Evolutionary conservation across 53 echinoderm and acorn worm species (phyloP).

Genomic region (Paelopatides confundens): DNA sequence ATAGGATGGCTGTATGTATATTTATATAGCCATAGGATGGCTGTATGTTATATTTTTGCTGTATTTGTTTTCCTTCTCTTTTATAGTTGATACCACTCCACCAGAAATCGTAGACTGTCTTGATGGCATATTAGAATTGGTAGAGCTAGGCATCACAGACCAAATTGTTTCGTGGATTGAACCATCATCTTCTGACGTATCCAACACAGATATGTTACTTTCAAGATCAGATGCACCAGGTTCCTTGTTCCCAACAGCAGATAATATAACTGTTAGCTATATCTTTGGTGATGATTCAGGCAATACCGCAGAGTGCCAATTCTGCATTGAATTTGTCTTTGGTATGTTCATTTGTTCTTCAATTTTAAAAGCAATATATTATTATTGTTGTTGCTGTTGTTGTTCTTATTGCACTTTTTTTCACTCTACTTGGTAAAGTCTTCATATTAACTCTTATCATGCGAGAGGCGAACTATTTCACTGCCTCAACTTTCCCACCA

Average conservation of each 20-base stretch:
- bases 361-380: too few relatives aligned
- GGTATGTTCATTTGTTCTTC: too few relatives aligned
- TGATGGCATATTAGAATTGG: not conserved
- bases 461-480: too few relatives aligned
- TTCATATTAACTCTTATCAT: too few relatives aligned
- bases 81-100: constrained; percentile 35
- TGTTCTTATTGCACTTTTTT: too few relatives aligned
- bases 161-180: not conserved
- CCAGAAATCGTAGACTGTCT: constrained; percentile 32
- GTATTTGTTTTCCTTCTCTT: not conserved
- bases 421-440: too few relatives aligned
- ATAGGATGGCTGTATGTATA: too few relatives aligned
- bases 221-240: constrained; percentile 50
- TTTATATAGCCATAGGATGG: too few relatives aligned
- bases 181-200: constrained; percentile 56
- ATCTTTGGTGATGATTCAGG: constrained; percentile 62
- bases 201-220: constrained; percentile 26
- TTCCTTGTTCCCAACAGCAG: constrained; percentile 45
- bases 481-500: too few relatives aligned
- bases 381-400: too few relatives aligned
- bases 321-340: too few relatives aligned
- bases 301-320: constrained; percentile 58
- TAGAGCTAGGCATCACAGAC: not conserved
- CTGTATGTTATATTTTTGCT: too few relatives aligned
- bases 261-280: constrained; percentile 67